Evolutionary conservation across 2,888 invertebrate species (phyloP), one percentile per base, ranked within the genome.

Genomic region (Acheta domesticus): DNA sequence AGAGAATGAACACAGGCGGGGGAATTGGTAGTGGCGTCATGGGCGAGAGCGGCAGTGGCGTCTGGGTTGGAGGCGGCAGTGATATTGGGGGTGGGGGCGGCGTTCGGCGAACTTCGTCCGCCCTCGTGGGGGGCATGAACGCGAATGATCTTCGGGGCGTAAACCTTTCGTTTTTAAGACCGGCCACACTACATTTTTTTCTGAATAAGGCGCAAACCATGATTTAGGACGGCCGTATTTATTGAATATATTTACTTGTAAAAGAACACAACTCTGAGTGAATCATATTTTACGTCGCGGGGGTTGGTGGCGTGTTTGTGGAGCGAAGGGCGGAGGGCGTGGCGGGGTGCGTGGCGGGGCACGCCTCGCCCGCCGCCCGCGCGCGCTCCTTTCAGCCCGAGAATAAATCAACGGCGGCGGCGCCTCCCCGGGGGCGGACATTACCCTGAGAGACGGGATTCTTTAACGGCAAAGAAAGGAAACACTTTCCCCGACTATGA

Each of bases 131-230:
- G n/a, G 62, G 62, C n/a, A 19, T 14, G 62, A 62, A 8, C n/a
- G 62, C 8, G 14, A 14, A 62, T 62, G 62, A 62, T 62, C 62
- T 14, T 8, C n/a, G n/a, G 14, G 16, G n/a, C 62, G 62, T 62
- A 62, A 62, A 62, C 62, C 62, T 62, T 62, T 62, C 62, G 62
- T 62, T 62, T 62, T 62, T 62, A 62, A 62, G 62, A 62, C n/a
- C 16, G 62, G 16, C 62, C n/a, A 19, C 62, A 14, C 36, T 36
- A 36, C 8, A 36, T 36, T 62, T 62, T 62, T 62, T 62, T n/a
- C 16, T 62, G n/a, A 62, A n/a, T 62, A 62, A 62, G 8, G 62
- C 62, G 62, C 62, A 62, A 62, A 62, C 62, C 62, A 62, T 62
- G 62, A 62, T 62, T 62, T 62, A 62, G n/a, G 16, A 62, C 14